phyloP scores from a whole-genome alignment of 2,113 vertebrate species.

The Nanorana parkeri region DNA sequence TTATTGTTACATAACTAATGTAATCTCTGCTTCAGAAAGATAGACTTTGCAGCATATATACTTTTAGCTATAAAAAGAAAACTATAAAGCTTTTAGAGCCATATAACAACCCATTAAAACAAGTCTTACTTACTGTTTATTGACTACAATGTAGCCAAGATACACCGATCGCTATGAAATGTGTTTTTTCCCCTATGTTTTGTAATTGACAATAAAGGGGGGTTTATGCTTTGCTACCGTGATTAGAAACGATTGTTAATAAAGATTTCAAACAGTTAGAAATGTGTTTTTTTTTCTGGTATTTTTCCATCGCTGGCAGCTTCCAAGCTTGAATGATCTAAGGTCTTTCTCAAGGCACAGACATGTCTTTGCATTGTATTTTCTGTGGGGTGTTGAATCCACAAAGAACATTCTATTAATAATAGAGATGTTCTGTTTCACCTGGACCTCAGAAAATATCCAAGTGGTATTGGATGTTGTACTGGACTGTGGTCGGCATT shows the following conservation, averaged over 20 bases:
- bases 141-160: slow-evolving; percentile 5
- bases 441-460: no score
- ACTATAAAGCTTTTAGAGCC: slow-evolving; percentile 26
- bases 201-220: neutral
- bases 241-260: slow-evolving; percentile 9
- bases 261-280: slow-evolving; percentile 1
- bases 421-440: no score
- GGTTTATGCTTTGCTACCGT: neutral
- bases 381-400: no score
- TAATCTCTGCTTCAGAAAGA: slow-evolving; percentile 10
- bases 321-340: no score
- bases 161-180: slow-evolving; percentile 24
- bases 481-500: no score
- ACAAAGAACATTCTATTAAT: no score
- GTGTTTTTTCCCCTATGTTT: neutral
- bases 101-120: slow-evolving; percentile 24
- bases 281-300: neutral
- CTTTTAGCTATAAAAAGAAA: slow-evolving; percentile 6
- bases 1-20: neutral
- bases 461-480: no score
- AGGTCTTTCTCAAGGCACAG: no score
- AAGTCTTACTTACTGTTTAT: neutral
- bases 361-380: no score
- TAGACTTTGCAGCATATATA: slow-evolving; percentile 5
- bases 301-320: neutral